Conservation (phyloP, 2,888 invertebrate genomes). For the Leptinotarsa tumamoca region DNA sequence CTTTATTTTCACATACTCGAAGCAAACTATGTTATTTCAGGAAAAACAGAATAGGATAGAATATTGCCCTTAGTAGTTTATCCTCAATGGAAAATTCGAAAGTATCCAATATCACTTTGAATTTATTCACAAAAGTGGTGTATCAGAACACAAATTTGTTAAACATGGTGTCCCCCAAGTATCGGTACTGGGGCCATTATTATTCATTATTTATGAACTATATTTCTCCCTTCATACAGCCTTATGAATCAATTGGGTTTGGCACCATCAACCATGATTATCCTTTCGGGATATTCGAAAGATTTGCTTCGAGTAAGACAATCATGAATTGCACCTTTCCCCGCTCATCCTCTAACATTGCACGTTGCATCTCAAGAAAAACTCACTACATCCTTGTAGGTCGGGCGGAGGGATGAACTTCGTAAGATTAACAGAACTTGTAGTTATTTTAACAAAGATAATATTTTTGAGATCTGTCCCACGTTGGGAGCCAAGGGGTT, state of each 20-base stretch:
- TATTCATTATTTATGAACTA: no score
- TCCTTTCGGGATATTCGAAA: not conserved
- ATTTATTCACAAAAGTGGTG: no score
- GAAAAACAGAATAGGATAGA: not conserved
- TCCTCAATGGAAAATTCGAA: not conserved
- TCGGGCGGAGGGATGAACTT: conserved; percentile 14
- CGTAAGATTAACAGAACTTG: no score
- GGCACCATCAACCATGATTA: no score
- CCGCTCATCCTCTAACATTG: conserved; percentile 6
- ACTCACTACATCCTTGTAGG: not conserved
- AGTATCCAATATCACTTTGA: not conserved
- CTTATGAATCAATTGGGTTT: no score
- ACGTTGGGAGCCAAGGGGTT: not conserved
- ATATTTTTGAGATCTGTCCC: not conserved
- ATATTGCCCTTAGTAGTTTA: not conserved
- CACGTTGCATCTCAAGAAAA: conserved; percentile 12
- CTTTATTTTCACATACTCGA: conserved; percentile 1
- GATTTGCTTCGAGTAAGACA: not conserved
- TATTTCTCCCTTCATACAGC: no score
- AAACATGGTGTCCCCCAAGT: no score
- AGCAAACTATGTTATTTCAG: not conserved
- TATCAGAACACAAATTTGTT: no score
- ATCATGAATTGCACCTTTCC: not conserved
- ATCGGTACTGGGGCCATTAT: no score
- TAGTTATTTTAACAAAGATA: not conserved